Percentiles rank a stretch among this genome's conserved stretches.
Conservation (phyloP, 1,140 invertebrate genomes). For the Zeugodacus cucurbitae region DNA sequence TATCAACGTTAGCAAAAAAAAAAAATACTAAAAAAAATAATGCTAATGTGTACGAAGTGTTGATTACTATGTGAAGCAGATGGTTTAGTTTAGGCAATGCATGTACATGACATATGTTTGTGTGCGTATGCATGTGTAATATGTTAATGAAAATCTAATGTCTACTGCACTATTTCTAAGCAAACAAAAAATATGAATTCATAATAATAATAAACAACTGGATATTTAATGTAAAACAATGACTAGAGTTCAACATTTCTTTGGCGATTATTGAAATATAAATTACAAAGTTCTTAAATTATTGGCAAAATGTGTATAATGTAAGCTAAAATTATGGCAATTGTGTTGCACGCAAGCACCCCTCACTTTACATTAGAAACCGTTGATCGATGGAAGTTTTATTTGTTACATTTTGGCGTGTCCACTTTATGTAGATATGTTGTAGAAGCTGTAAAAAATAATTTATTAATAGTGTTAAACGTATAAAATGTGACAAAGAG, state of each 20-base stretch:
- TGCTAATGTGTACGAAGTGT: background rate
- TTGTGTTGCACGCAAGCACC: background rate
- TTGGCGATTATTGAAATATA: background rate
- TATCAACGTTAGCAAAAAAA: background rate
- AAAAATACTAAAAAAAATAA: no score
- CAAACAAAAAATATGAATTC: constrained; percentile 34
- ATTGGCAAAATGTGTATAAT: no score
- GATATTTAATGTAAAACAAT: constrained; percentile 33
- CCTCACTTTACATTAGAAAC: constrained; percentile 61
- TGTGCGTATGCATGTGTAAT: background rate
- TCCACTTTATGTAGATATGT: constrained; percentile 65
- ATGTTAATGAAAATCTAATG: background rate
- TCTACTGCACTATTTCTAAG: constrained; percentile 34
- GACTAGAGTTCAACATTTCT: background rate
- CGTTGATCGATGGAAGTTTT: constrained; percentile 64
- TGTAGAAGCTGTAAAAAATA: constrained; percentile 69
- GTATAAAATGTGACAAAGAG: no score
- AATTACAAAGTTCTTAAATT: no score
- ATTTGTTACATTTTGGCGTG: constrained; percentile 58
- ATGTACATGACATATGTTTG: background rate
- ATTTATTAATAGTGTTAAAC: no score
- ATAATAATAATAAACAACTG: constrained; percentile 41
- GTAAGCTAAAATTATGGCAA: no score
- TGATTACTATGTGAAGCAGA: background rate
- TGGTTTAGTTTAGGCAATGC: background rate